A percentile compares a stretch with the other conserved stretches of the same genome.
Evolutionary conservation across 2,113 vertebrate genomes (phyloP).

Genomic region (Salvelinus namaycush): DNA sequence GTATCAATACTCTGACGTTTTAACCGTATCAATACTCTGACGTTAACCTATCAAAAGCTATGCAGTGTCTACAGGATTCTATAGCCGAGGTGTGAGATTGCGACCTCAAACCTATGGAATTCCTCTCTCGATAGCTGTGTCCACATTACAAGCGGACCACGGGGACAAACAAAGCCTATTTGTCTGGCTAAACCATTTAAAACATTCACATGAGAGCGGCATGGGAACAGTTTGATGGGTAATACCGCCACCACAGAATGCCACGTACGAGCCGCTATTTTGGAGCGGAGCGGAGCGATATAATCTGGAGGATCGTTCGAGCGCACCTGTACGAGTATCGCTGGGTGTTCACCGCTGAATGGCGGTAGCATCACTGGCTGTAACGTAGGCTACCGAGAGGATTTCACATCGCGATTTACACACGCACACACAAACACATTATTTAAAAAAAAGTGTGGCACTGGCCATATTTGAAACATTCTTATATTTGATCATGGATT

Average conservation of each 20-base stretch:
- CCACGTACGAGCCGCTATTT: conserved; percentile 6
- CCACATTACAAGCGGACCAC: conserved; percentile 76
- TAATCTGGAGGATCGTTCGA: background rate
- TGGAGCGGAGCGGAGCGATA: background rate
- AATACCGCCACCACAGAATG: conserved; percentile 1
- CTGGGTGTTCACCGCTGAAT: too few relatives aligned
- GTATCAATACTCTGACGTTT: too few relatives aligned
- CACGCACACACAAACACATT: too few relatives aligned
- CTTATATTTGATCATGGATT: background rate
- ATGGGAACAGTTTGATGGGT: background rate
- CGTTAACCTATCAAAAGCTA: background rate
- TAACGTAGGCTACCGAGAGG: background rate
- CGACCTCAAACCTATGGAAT: conserved; percentile 8
- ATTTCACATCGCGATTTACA: background rate
- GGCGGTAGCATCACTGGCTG: background rate
- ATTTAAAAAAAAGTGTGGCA: background rate
- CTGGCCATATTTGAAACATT: background rate
- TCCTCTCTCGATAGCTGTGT: conserved; percentile 59
- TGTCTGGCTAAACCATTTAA: conserved; percentile 7
- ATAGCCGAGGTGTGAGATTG: conserved; percentile 14
- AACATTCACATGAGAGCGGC: background rate
- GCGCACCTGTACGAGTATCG: background rate
- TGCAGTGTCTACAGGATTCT: conserved; percentile 12
- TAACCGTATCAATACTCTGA: too few relatives aligned
- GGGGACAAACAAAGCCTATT: conserved; percentile 13